A percentile compares a stretch with the other conserved stretches of the same genome.
phyloP scores from a whole-genome alignment of 2,888 invertebrate species.

The Drosophila neutralis region DNA sequence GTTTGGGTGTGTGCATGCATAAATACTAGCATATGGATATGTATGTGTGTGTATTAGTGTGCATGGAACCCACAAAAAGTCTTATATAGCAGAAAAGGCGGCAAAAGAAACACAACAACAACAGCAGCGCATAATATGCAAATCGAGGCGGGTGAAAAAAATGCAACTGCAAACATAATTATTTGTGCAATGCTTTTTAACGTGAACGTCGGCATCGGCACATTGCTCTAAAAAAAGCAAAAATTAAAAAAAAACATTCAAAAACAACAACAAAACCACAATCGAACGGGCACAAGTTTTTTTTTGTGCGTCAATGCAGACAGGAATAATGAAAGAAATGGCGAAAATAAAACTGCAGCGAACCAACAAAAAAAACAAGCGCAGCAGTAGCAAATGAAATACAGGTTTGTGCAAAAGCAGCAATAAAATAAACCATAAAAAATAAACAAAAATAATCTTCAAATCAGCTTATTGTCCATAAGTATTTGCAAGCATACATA shows the following conservation, averaged over 20 bases:
- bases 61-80: constrained; percentile 59
- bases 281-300: constrained; percentile 44
- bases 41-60: constrained; percentile 29
- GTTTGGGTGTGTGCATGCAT: constrained; percentile 13
- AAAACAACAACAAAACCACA: constrained; percentile 34
- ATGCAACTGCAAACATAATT: constrained; percentile 76
- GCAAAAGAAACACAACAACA: constrained; percentile 59
- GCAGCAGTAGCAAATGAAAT: constrained; percentile 53
- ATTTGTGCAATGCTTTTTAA: constrained; percentile 70
- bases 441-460: constrained; percentile 27
- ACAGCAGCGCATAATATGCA: constrained; percentile 38
- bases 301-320: constrained; percentile 58
- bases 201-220: constrained; percentile 51
- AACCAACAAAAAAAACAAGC: constrained; percentile 44
- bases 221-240: constrained; percentile 50
- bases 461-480: constrained; percentile 48
- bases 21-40: constrained; percentile 9
- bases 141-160: constrained; percentile 56
- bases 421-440: constrained; percentile 36
- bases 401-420: constrained; percentile 70
- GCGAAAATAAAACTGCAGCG: constrained; percentile 52
- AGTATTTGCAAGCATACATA: constrained; percentile 9
- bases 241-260: constrained; percentile 26
- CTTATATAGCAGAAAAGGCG: constrained; percentile 74
- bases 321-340: constrained; percentile 53